Base-by-base conservation (phyloP, 92 coral and sea anemone species). In the Porites evermanni region DNA sequence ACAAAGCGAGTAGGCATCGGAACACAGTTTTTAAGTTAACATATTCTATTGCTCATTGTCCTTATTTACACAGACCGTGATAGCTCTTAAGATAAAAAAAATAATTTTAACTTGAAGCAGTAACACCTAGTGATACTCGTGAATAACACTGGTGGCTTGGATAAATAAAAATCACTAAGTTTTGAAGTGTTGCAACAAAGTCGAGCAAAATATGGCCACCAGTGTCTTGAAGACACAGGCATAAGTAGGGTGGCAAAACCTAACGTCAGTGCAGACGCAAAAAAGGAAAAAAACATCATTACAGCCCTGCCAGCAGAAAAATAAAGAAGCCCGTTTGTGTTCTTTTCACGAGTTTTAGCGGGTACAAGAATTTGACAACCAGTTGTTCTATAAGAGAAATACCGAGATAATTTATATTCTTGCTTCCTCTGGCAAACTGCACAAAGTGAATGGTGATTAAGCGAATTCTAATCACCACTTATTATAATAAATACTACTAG, bases 351-450 rank as follows among this genome's bases (percentile, higher is more conserved):
- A 60, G 87, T 74, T 63, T 17, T 51, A 63, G 72, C 87, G 74
- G 87, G 87, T 83, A 83, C 87, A 83, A 73, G 80, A 72, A 71
- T 64, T 73, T 47, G 59, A 73, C 87, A 73, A 83, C 87, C 87
- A 74, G 87, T 73, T 73, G 72, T 17, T 73, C 54, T 21, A 51
- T 21, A 18, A 18, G 32, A 56, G 18, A 81, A 82, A 72, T 3
- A 26, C 58, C 56, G 38, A 83, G 64, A 74, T 54, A 52, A 74
- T 16, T 67, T 18, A 29, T 54, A 44, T 79, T 54, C 12, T 26
- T 38, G 54, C 67, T 58, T 70, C 86, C 86, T 58, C 29, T 59
- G 16, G 14, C 11, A 29, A 19, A 18, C 59, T 70, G 67, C 63
- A 70, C 71, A 10, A 73, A 65, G 60, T 26, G 74, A 68, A 70